Conservation (phyloP, 2,888 invertebrate genomes). For the Nyleta sp. region DNA sequence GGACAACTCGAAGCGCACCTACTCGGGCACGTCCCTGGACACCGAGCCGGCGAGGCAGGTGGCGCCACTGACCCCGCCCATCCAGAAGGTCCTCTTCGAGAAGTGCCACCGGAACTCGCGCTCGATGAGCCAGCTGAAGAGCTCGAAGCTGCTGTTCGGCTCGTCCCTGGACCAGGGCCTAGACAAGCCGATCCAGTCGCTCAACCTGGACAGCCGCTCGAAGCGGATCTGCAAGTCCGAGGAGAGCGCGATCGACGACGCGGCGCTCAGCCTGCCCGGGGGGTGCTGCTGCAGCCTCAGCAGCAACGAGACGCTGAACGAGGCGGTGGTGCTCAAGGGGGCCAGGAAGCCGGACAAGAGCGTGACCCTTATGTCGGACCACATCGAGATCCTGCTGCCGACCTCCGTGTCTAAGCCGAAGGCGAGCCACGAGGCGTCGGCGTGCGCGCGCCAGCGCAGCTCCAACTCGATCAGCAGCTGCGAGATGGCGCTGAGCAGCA, state of each 20-base stretch:
- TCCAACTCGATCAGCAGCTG: constrained; percentile 81
- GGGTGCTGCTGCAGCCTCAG: constrained; percentile 72
- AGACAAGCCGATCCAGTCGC: constrained; percentile 74
- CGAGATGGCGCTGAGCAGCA: constrained; percentile 80
- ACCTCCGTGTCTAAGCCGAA: constrained; percentile 76
- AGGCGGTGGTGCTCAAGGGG: constrained; percentile 61
- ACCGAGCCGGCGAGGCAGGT: constrained; percentile 73
- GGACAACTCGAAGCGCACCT: constrained; percentile 80
- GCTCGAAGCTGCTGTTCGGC: constrained; percentile 75
- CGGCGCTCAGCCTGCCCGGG: constrained; percentile 72
- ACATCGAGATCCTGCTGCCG: constrained; percentile 79
- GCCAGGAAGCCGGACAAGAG: constrained; percentile 28
- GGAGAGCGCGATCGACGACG: constrained; percentile 79
- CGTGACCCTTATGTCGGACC: constrained; percentile 68
- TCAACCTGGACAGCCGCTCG: constrained; percentile 72
- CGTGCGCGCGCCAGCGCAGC: constrained; percentile 75
- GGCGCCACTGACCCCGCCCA: constrained; percentile 74
- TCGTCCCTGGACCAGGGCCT: constrained; percentile 81
- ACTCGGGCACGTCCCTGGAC: constrained; percentile 81
- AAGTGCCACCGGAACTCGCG: constrained; percentile 75
- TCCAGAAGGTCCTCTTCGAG: constrained; percentile 77
- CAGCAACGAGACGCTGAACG: constrained; percentile 76
- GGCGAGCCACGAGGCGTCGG: constrained; percentile 67
- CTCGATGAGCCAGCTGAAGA: constrained; percentile 77
- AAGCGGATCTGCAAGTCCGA: constrained; percentile 81